Evolutionary conservation across 2,888 invertebrate genomes (phyloP), one percentile per base, ranked within the genome.

Genomic region (Chalcosyrphus nemorum): DNA sequence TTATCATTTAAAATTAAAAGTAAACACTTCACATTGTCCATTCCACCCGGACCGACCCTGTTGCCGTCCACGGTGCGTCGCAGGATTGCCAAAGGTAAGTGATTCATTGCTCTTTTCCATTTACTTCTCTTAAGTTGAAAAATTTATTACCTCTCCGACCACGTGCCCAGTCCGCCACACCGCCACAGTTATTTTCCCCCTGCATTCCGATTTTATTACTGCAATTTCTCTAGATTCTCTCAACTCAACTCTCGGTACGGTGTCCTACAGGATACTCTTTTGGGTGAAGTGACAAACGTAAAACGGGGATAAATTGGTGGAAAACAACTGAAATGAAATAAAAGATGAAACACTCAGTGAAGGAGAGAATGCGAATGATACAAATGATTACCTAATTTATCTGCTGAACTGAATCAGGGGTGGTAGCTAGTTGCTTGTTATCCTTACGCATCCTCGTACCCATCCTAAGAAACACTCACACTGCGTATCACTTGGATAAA

Each of bases 71-170:
- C 27, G 7, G 52, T 54, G 15, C 41, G 52, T 71, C n/a, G 47
- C 45, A 66, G 45, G 65, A 43, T 65, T 75, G 70, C 72, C 54
- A 65, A 75, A 78, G 78, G 74, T 80, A 84, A 84, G 84, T 84
- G 84, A 84, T 84, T 84, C 84, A 84, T 84, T 84, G 74, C 84
- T 84, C 84, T 80, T 84, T 84, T 84, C 82, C 77, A 82, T 82
- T 82, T 82, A 82, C 77, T 82, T 61, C 74, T 65, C 41, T 57
- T 66, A 75, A 84, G 74, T 84, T 84, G 78, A 80, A 84, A 80
- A 84, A 84, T 70, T 74, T 84, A 84, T 84, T 84, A 80, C 80
- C 70, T 82, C 61, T 59, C 45, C 54, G 56, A 77, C 63, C 71
- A 59, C 47, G 29, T 41, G 35, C 65, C 70, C 24, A 32, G 57